phyloP scores from a whole-genome alignment of 2,797 vertebrate species.

The Kryptopterus vitreolus region DNA sequence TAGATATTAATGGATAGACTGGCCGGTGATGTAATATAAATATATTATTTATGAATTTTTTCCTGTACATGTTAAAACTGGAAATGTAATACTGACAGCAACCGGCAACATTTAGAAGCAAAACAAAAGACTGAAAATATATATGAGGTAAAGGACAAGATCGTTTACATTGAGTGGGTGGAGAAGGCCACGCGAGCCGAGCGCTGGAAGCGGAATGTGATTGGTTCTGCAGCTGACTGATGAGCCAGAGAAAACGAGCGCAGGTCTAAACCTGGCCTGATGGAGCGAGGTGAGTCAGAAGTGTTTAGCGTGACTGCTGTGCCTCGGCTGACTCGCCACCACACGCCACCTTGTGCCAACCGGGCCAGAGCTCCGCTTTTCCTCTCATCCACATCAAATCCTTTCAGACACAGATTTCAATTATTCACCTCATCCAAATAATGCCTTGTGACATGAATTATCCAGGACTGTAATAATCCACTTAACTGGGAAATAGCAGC shows the following conservation, averaged over 20 bases:
- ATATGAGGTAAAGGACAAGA: background rate
- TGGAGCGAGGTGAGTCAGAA: slow-evolving; percentile 79
- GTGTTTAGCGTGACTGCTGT: slow-evolving; percentile 79
- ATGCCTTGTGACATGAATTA: slow-evolving; percentile 88
- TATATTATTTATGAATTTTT: too few relatives aligned
- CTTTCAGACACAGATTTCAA: slow-evolving; percentile 89
- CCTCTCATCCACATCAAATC: slow-evolving; percentile 84
- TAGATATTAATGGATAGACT: too few relatives aligned
- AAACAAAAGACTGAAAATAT: background rate
- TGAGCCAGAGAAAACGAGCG: slow-evolving; percentile 34
- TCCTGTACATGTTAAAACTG: too few relatives aligned
- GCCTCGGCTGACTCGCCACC: slow-evolving; percentile 67
- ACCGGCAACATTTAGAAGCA: background rate
- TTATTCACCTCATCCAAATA: slow-evolving; percentile 89
- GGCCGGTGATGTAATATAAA: too few relatives aligned
- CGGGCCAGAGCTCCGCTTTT: slow-evolving; percentile 76
- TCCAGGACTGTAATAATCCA: slow-evolving; percentile 85
- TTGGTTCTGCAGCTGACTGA: slow-evolving; percentile 43
- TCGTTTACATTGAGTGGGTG: background rate
- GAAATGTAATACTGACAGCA: background rate
- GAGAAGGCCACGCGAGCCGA: background rate
- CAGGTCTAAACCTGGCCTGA: slow-evolving; percentile 64
- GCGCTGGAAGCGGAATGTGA: background rate
- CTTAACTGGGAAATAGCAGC: slow-evolving; percentile 85
- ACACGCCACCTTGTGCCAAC: slow-evolving; percentile 64